Percentiles rank a stretch among this genome's conserved stretches.
Conservation (phyloP, 2,113 vertebrate species). For the Sylvietta virens region DNA sequence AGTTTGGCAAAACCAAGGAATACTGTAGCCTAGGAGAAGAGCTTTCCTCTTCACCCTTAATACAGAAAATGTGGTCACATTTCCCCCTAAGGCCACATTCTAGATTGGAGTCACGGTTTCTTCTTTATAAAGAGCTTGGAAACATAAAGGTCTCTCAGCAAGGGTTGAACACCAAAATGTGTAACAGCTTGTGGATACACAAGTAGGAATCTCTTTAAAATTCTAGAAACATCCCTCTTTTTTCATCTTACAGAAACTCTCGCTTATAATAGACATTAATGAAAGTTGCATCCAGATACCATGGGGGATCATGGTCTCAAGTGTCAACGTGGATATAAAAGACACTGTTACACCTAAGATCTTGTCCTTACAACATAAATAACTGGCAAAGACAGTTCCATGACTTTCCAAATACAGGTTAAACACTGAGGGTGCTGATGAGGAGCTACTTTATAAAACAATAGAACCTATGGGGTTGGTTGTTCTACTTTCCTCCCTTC, state of each 20-base stretch:
- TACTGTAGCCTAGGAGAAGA: not conserved
- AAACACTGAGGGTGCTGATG: not conserved
- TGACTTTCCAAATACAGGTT: not conserved
- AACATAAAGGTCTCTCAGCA: not conserved
- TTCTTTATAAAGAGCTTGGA: not conserved
- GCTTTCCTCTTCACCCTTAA: not conserved
- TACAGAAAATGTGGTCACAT: not conserved
- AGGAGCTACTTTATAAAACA: not conserved
- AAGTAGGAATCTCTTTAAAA: not conserved
- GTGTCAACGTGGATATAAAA: not conserved
- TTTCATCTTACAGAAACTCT: not conserved
- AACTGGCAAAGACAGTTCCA: not conserved
- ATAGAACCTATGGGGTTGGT: fast-evolving
- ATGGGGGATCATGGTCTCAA: not conserved
- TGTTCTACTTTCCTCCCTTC: not conserved
- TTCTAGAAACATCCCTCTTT: not conserved
- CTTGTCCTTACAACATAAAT: not conserved
- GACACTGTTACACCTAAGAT: not conserved
- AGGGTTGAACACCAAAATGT: not conserved
- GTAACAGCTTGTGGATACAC: not conserved
- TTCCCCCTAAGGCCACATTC: not conserved
- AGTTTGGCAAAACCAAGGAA: not conserved
- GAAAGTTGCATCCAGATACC: not conserved
- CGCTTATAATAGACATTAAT: not conserved
- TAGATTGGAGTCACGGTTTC: not conserved